Conservation (phyloP, 2,888 invertebrate genomes). For the Dicycla oo region DNA sequence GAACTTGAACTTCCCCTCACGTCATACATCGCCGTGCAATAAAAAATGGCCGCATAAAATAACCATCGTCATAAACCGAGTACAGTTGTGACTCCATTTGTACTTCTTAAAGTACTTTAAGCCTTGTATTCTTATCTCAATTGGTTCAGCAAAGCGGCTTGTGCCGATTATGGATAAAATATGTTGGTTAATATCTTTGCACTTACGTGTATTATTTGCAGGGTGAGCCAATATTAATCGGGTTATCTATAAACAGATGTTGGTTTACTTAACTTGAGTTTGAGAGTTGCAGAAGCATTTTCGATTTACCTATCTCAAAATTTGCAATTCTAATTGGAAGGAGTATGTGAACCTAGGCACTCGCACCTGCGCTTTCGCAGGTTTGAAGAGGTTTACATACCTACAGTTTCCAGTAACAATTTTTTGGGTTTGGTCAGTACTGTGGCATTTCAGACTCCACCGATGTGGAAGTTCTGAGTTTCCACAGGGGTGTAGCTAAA, state of each 20-base stretch:
- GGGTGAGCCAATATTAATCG: conserved; percentile 24
- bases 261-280: conserved; percentile 10
- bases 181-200: conserved; percentile 56
- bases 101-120: conserved; percentile 68
- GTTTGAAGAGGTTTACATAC: not conserved
- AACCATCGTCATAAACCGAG: conserved; percentile 74
- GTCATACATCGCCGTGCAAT: conserved; percentile 62
- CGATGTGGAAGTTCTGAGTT: no score
- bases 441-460: no score
- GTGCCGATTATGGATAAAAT: conserved; percentile 55
- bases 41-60: conserved; percentile 76
- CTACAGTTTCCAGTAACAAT: no score
- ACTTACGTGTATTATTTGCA: conserved; percentile 39
- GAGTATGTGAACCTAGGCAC: no score
- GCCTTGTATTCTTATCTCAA: conserved; percentile 70
- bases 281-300: not conserved
- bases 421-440: no score
- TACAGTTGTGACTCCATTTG: conserved; percentile 76
- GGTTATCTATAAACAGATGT: conserved; percentile 31
- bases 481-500: no score
- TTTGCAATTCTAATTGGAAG: conserved; percentile 13
- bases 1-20: conserved; percentile 56
- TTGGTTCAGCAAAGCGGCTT: conserved; percentile 66
- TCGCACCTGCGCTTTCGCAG: not conserved
- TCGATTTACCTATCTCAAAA: conserved; percentile 1